Conservation (phyloP, 2,888 invertebrate genomes). For the Eremobia ochroleuca region DNA sequence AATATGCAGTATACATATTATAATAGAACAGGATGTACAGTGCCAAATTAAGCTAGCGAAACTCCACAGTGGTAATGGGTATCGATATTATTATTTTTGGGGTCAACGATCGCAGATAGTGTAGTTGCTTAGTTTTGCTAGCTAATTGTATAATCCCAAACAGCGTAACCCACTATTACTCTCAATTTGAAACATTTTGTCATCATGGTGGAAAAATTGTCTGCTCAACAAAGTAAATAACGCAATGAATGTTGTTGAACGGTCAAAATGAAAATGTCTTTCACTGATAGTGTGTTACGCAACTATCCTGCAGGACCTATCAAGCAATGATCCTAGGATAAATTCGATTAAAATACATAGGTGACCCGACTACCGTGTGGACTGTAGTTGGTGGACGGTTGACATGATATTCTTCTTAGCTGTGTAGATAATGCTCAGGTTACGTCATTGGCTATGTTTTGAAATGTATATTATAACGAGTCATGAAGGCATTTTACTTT, state of each 20-base stretch:
- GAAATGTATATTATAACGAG: conserved; percentile 9
- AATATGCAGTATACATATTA: background rate
- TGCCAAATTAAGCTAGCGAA: too few relatives aligned
- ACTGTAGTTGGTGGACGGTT: background rate
- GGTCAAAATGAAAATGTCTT: too few relatives aligned
- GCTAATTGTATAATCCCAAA: background rate
- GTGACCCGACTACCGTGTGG: background rate
- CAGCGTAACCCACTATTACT: too few relatives aligned
- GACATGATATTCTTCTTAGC: conserved; percentile 2
- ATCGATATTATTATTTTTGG: background rate
- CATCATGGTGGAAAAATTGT: too few relatives aligned
- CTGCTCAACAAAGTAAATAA: too few relatives aligned
- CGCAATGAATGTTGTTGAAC: too few relatives aligned
- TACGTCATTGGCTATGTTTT: conserved; percentile 25
- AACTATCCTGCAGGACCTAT: too few relatives aligned
- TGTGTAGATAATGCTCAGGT: conserved; percentile 10
- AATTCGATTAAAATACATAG: too few relatives aligned
- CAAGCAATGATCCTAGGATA: background rate
- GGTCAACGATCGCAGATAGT: background rate
- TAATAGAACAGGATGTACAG: background rate
- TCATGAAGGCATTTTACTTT: background rate
- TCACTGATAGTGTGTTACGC: too few relatives aligned
- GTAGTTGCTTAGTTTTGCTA: background rate
- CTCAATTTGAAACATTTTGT: too few relatives aligned
- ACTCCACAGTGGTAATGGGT: too few relatives aligned